Evolutionary conservation across 2,797 vertebrate genomes (phyloP).

Genomic region (Paratrypauchen microcephalus): DNA sequence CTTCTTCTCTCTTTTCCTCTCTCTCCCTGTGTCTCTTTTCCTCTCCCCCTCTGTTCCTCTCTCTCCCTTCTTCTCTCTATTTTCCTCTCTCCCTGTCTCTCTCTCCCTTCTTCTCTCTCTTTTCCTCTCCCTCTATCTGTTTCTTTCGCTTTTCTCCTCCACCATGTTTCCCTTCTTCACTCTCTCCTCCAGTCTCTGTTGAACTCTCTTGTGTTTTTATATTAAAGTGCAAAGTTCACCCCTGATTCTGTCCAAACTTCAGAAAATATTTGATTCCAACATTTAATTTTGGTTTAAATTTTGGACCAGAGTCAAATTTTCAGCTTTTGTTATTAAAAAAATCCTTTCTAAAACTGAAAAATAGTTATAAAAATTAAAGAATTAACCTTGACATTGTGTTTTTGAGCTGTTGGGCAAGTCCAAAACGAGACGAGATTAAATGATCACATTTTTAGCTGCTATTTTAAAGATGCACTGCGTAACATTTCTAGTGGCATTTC

Average conservation of each 20-base stretch:
- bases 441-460: background rate
- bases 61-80: too few species aligned
- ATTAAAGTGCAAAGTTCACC: conserved; percentile 2
- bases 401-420: background rate
- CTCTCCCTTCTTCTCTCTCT: too few species aligned
- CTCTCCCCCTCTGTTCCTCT: too few species aligned
- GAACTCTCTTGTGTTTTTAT: too few species aligned
- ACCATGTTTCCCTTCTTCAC: background rate
- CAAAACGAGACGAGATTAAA: background rate
- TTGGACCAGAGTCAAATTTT: background rate
- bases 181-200: background rate
- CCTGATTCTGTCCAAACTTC: conserved; percentile 4
- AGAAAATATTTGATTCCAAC: background rate
- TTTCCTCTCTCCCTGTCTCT: too few species aligned
- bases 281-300: background rate
- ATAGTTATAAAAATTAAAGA: background rate
- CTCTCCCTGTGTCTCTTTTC: too few species aligned
- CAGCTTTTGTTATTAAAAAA: background rate
- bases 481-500: too few species aligned
- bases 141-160: too few species aligned
- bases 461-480: too few species aligned
- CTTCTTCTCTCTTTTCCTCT: too few species aligned
- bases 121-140: background rate
- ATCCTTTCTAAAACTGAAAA: background rate
- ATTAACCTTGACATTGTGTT: background rate